Conservation (phyloP, 2,888 invertebrate species). For the Kryphioiulus occultus region DNA sequence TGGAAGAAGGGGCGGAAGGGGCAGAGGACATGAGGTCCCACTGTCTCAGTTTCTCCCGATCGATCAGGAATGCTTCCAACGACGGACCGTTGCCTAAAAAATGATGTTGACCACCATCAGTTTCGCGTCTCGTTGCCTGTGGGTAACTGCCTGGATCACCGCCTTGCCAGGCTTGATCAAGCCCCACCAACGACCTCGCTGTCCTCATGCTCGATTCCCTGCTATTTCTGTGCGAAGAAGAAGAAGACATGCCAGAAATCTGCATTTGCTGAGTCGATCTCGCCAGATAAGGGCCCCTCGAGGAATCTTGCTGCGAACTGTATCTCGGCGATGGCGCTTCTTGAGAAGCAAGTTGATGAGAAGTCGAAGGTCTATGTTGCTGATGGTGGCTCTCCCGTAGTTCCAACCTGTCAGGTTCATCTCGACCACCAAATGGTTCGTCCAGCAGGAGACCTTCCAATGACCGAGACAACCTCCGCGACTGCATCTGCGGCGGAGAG, state of each 20-base stretch:
- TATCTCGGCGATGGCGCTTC: neutral
- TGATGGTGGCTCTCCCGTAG: neutral
- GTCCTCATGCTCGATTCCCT: neutral
- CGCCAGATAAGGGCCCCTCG: neutral
- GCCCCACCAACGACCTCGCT: constrained; percentile 50
- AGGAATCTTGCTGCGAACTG: neutral
- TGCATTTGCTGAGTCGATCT: neutral
- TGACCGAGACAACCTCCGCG: constrained; percentile 67
- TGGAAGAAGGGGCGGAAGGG: constrained; percentile 59
- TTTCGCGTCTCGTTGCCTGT: neutral
- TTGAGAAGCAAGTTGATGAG: no score
- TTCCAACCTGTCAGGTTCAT: neutral
- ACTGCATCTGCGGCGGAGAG: constrained; percentile 49
- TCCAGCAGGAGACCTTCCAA: constrained; percentile 68
- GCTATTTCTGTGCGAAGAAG: neutral
- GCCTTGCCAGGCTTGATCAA: constrained; percentile 18
- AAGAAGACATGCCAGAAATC: neutral
- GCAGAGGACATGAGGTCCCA: constrained; percentile 90
- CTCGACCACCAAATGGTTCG: neutral
- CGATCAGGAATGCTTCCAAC: constrained; percentile 65
- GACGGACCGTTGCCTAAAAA: constrained; percentile 36
- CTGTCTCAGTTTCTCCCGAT: constrained; percentile 84
- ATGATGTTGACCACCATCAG: neutral
- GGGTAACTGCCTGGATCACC: neutral
- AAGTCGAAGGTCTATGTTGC: neutral